phyloP scores from a whole-genome alignment of 2,888 invertebrate genomes.

The Agrilus cyanescens region DNA sequence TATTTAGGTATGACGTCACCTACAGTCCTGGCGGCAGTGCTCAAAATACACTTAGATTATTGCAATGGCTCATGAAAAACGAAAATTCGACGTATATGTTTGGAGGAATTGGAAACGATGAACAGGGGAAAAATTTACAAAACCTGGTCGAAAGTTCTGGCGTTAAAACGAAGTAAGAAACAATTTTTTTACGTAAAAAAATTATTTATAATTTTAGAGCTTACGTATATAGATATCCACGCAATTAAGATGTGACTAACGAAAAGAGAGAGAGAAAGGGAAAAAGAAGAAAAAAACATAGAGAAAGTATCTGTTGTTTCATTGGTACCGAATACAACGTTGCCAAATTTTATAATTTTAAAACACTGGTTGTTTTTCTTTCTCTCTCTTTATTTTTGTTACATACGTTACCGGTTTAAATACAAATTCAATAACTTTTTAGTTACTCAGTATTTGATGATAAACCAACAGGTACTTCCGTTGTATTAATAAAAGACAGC shows the following conservation, averaged over 20 bases:
- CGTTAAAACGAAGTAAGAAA: slow-evolving; percentile 32
- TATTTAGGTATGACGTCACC: slow-evolving; percentile 22
- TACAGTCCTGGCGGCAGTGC: slow-evolving; percentile 37
- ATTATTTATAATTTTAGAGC: background rate
- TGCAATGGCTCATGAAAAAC: slow-evolving; percentile 31
- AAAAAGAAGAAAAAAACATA: too few relatives aligned
- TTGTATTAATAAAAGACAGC: slow-evolving; percentile 37
- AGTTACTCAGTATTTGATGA: slow-evolving; percentile 26
- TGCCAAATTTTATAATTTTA: too few relatives aligned
- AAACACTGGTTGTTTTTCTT: too few relatives aligned
- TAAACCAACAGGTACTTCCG: slow-evolving; percentile 39
- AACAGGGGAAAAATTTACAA: slow-evolving; percentile 33
- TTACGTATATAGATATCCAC: too few relatives aligned
- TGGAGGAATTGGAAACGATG: slow-evolving; percentile 42
- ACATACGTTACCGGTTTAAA: too few relatives aligned
- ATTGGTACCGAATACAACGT: too few relatives aligned
- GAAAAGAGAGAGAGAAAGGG: too few relatives aligned
- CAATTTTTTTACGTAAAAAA: slow-evolving; percentile 1
- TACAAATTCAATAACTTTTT: too few relatives aligned
- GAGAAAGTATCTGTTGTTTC: too few relatives aligned
- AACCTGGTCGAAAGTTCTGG: slow-evolving; percentile 31
- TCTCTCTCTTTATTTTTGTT: background rate
- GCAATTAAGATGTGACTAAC: too few relatives aligned
- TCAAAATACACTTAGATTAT: slow-evolving; percentile 39
- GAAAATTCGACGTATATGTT: slow-evolving; percentile 31